Evolutionary conservation across 1,140 invertebrate genomes (phyloP), one percentile per base, ranked within the genome.

Genomic region (Laupala kohalensis): DNA sequence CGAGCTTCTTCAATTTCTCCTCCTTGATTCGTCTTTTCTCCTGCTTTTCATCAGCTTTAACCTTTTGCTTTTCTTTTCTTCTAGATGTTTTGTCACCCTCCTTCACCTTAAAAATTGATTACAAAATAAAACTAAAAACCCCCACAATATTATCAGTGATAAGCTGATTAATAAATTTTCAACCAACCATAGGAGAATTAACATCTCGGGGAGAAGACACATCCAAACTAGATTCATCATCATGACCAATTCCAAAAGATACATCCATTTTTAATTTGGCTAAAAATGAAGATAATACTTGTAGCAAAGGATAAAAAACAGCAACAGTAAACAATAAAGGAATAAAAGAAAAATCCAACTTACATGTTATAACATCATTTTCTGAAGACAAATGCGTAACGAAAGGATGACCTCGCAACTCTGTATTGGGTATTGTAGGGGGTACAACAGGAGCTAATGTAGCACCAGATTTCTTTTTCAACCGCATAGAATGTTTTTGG

Each of bases 21-120:
- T 93, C 90, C 78, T 93, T 92, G 68, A 87, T 79, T 71, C 89
- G 79, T 24, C 87, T 82, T 77, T 91, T 91, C 75, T 92, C 90
- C 74, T 86, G 76, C 75, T 92, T 92, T 70, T 92, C 90, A 75
- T 92, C 89, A 74, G 92, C 90, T 77, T 91, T 91, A 23, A 84
- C 86, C 77, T 89, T 91, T 76, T 90, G 87, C 75, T 90, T 91
- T 71, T 90, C 88, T 76, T 87, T 83, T 74, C 89, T 88, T 67
- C 86, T 82, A 25, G 85, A 79, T 12, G 88, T 80, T 74, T 90
- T 90, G 63, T 91, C 88, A 12, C 81, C 80, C 69, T 89, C 88
- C 76, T 89, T 88, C 67, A 82, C 81, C 76, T 86, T 90, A 85
- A 82, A 73, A 87, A 78, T 67, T 87, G 83, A 25, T 86, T 85